Conservation (phyloP, 2,888 invertebrate species). For the Nomada lathburiana region DNA sequence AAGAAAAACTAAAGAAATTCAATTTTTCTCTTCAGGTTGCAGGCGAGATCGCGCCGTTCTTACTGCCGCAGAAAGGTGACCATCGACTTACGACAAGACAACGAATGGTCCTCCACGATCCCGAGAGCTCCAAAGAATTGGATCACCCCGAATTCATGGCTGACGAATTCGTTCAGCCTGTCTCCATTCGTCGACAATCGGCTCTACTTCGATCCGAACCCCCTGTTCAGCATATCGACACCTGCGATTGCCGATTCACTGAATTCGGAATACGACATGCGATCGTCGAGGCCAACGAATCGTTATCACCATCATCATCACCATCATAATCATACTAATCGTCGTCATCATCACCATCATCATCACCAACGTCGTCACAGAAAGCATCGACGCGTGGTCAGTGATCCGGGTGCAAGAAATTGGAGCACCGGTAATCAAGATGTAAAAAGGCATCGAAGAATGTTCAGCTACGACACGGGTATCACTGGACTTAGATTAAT, state of each 20-base stretch:
- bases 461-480: conserved; percentile 72
- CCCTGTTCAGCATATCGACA: conserved; percentile 65
- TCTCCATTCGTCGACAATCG: conserved; percentile 79
- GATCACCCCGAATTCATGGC: conserved; percentile 42
- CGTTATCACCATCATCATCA: conserved; percentile 63
- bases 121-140: conserved; percentile 34
- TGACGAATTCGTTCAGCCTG: conserved; percentile 56
- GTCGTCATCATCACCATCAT: conserved; percentile 57
- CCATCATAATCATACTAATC: conserved; percentile 41
- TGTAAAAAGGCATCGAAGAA: conserved; percentile 71
- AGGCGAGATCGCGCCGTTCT: conserved; percentile 56
- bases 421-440: conserved; percentile 52
- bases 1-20: neutral
- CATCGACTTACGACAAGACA: conserved; percentile 58
- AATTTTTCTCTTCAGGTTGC: conserved; percentile 51
- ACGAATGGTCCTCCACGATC: conserved; percentile 39
- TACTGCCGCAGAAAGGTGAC: conserved; percentile 64
- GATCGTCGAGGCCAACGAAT: conserved; percentile 69
- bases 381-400: conserved; percentile 75
- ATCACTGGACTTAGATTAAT: conserved; percentile 57
- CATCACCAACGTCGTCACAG: conserved; percentile 58
- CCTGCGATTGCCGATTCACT: conserved; percentile 58
- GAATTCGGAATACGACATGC: conserved; percentile 71
- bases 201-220: conserved; percentile 78
- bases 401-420: conserved; percentile 73